Evolutionary conservation across 1,140 invertebrate species (phyloP), one percentile per base, ranked within the genome.

Genomic region (Drosophila insularis): DNA sequence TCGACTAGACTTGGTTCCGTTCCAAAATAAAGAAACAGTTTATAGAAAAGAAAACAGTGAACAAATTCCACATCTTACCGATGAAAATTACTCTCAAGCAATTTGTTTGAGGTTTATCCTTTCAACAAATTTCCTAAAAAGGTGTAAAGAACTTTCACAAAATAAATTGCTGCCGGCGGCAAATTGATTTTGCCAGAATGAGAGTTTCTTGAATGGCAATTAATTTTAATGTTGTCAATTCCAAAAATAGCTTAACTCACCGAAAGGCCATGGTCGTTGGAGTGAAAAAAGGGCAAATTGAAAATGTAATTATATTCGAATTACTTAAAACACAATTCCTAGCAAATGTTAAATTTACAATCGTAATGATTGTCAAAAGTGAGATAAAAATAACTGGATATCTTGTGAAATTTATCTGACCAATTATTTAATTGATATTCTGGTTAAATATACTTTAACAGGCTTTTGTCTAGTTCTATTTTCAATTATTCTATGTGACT

Each of bases 1-100:
- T 32, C 53, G 77, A 71, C 81, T 81, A 84, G 80, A 84, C 80
- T 32, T 55, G 65, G 63, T 64, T 81, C 43, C 62, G 32, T 50
- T 59, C 50, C 43, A 50, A 50, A 50, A 50, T 50, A 70, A 53
- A 71, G 10, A 27, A 21, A 70, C 63, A 64, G 31, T 17, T 37
- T 60, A 37, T 46, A 61, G 54, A 74, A 69, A 70, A 74, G 63
- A 61, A 68, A 64, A 50, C 17, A 50, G 17, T 67, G 63, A 66
- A 68, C 66, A 62, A 73, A 60, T 60, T 59, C 55, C 65, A 23
- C 56, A 71, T 56, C 43, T 68, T 21, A 31, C 31, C 19, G 37
- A 8, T 39, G 67, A 54, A 68, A 68, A 75, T 54, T 23, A 17
- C 59, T 54, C 64, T 27, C 40, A 27, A 32, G 35, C 64, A 27